Evolutionary conservation across 2,797 vertebrate genomes (phyloP).

Genomic region (Myripristis jacobus): DNA sequence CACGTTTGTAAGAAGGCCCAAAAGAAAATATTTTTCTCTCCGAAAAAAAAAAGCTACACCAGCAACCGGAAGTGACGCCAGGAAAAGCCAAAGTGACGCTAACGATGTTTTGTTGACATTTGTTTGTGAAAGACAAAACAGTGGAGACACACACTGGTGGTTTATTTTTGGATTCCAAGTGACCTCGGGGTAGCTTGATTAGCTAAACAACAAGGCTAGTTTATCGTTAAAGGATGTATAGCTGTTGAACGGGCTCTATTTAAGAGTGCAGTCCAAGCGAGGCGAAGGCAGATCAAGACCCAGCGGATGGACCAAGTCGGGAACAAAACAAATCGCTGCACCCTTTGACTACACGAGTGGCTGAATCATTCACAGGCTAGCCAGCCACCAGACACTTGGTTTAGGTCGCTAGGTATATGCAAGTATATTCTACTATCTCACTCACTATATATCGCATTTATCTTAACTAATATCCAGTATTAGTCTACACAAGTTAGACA

Average conservation of each 20-base stretch:
- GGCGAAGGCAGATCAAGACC: constrained; percentile 29
- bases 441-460: background rate
- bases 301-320: constrained; percentile 65
- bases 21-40: fast-evolving
- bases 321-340: constrained; percentile 80
- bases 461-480: background rate
- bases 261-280: background rate
- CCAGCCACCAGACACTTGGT: constrained; percentile 20
- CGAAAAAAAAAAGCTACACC: constrained; percentile 49
- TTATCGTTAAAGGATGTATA: background rate
- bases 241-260: background rate
- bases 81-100: constrained; percentile 48
- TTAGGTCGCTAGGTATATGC: background rate
- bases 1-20: fast-evolving
- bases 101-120: constrained; percentile 84
- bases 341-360: constrained; percentile 67
- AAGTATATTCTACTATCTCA: too few relatives aligned
- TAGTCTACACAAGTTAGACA: background rate
- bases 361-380: constrained; percentile 77
- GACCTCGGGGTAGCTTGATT: constrained; percentile 2
- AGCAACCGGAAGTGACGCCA: constrained; percentile 65
- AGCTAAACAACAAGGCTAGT: background rate
- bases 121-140: constrained; percentile 82
- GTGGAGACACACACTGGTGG: constrained; percentile 50
- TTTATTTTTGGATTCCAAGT: constrained; percentile 59